Conservation (phyloP, 2,113 vertebrate genomes). For the Paramisgurnus dabryanus region DNA sequence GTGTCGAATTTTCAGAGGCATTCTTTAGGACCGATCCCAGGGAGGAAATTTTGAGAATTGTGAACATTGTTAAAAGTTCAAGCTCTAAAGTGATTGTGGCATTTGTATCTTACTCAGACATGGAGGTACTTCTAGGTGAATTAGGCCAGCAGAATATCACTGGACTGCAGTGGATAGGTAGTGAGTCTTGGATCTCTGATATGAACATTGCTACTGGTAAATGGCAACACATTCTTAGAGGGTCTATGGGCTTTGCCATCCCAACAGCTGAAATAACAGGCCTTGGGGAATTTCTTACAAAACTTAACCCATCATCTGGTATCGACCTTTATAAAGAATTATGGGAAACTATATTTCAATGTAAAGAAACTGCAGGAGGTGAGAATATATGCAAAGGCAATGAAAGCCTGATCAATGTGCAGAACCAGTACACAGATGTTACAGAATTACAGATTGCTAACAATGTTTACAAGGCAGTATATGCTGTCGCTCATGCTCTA, state of each 20-base stretch:
- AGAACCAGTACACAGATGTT: conserved; percentile 63
- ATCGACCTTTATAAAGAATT: conserved; percentile 53
- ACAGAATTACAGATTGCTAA: conserved; percentile 62
- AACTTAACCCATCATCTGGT: conserved; percentile 40
- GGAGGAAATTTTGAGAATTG: conserved; percentile 53
- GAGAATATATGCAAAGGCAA: conserved; percentile 48
- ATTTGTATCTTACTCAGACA: conserved; percentile 64
- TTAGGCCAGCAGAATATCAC: conserved; percentile 57
- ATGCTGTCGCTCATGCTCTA: conserved; percentile 60
- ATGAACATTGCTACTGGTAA: conserved; percentile 55
- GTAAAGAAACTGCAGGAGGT: conserved; percentile 21
- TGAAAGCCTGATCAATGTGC: conserved; percentile 53
- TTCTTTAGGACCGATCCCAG: conserved; percentile 57
- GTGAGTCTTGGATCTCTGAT: conserved; percentile 66
- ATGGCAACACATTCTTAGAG: conserved; percentile 56
- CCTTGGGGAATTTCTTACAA: conserved; percentile 55
- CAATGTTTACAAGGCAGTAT: conserved; percentile 65
- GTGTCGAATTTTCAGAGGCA: conserved; percentile 59
- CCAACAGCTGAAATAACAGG: conserved; percentile 59
- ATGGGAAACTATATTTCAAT: conserved; percentile 61
- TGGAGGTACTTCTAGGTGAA: conserved; percentile 60
- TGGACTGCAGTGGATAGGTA: conserved; percentile 66
- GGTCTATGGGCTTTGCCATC: conserved; percentile 64
- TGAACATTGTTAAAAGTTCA: conserved; percentile 56
- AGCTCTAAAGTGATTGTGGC: conserved; percentile 63